These are phyloP conservation scores for Littorina saxatilis DNA, from an alignment of 1,140 invertebrate species.

Conservation along the genomic window DNA sequence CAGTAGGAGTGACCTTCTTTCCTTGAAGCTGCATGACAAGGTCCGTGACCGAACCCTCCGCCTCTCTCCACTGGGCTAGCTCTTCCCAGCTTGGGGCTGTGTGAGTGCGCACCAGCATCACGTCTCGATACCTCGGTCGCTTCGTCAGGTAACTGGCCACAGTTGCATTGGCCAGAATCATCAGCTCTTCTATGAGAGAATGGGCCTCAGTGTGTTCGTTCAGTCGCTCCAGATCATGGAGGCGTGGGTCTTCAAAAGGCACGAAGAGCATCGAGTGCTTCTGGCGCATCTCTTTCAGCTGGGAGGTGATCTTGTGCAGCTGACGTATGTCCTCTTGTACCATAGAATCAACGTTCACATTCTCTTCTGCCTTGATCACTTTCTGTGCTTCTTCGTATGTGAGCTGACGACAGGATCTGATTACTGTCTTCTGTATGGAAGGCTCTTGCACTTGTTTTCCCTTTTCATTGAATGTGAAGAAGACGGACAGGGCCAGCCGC, in stretches of 20 bases:
- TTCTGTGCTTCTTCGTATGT: conserved; percentile 60
- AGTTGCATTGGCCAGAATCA: conserved; percentile 57
- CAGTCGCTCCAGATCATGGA: conserved; percentile 41
- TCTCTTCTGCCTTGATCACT: conserved; percentile 46
- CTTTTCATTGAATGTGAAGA: conserved; percentile 54
- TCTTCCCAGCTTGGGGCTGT: conserved; percentile 38
- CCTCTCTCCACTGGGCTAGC: conserved; percentile 38
- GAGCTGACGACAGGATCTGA: conserved; percentile 54
- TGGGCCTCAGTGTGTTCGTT: conserved; percentile 63
- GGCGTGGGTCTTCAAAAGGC: conserved; percentile 49
- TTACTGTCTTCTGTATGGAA: conserved; percentile 45
- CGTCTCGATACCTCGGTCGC: conserved; percentile 31
- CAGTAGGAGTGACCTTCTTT: conserved; percentile 34
- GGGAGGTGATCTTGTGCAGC: conserved; percentile 54
- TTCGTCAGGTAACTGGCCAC: conserved; percentile 51
- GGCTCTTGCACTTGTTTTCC: conserved; percentile 28
- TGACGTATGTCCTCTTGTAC: conserved; percentile 42
- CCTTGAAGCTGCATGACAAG: conserved; percentile 38
- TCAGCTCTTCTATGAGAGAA: conserved; percentile 66
- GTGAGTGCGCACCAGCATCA: conserved; percentile 56
- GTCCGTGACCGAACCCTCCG: conserved; percentile 31
- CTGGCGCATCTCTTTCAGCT: conserved; percentile 49
- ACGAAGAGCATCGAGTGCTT: conserved; percentile 50
- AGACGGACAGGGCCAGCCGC: conserved; percentile 61
- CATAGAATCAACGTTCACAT: background rate